Evolutionary conservation across 2,113 vertebrate species (phyloP).

Genomic region (Podocnemis expansa): DNA sequence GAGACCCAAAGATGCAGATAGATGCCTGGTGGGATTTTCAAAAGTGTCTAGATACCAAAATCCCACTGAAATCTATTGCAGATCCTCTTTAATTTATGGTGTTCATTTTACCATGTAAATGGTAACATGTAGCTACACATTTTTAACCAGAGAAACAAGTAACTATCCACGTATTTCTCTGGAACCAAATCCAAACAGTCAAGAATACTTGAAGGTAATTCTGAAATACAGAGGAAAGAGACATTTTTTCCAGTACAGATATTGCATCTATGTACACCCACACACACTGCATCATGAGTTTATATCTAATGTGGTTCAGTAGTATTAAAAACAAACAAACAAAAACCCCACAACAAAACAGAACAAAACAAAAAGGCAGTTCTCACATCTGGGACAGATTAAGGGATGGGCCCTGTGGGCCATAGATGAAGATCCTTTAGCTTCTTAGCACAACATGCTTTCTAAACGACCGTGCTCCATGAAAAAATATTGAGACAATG

Average conservation of each 20-base stretch:
- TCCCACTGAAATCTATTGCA: slow-evolving; percentile 14
- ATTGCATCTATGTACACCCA: rapidly evolving
- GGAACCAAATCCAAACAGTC: not conserved
- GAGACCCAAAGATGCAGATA: slow-evolving; percentile 30
- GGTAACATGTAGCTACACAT: not conserved
- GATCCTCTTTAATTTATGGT: slow-evolving; percentile 33
- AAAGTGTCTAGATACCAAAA: slow-evolving; percentile 14
- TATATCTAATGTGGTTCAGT: not conserved
- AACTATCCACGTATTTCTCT: not conserved
- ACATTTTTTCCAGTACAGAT: not conserved
- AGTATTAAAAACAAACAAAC: not conserved
- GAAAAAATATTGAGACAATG: not conserved
- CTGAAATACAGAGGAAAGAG: not conserved
- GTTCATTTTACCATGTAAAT: slow-evolving; percentile 43
- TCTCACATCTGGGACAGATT: not conserved
- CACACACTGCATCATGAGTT: not conserved
- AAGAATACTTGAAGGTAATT: not conserved
- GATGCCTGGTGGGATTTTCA: slow-evolving; percentile 40
- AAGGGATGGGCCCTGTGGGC: not conserved
- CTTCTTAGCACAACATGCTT: not conserved
- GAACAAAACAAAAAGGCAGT: too few species aligned
- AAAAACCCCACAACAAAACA: too few species aligned
- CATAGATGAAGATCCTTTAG: not conserved
- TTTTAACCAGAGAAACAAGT: not conserved
- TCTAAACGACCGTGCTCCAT: not conserved